Conservation (phyloP, 2,888 invertebrate genomes). For the Macrosoma leucophasiata region DNA sequence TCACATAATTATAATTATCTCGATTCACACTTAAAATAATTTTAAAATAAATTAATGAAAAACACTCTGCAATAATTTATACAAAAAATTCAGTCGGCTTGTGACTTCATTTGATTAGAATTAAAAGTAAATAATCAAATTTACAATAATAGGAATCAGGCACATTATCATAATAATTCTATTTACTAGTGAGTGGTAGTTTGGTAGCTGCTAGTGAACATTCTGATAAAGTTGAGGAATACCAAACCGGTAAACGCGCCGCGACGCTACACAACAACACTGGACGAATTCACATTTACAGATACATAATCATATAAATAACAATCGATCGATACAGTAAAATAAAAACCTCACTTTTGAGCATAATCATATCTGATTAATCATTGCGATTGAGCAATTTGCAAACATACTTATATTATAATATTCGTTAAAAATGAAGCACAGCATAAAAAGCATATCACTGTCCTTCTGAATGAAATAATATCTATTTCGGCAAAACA, state of each 20-base stretch:
- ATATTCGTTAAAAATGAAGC: too few relatives aligned
- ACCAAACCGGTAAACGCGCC: constrained; percentile 31
- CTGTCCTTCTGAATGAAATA: constrained; percentile 45
- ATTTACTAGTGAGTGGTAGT: constrained; percentile 61
- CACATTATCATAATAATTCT: constrained; percentile 58
- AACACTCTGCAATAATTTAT: constrained; percentile 73
- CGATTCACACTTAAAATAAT: constrained; percentile 71
- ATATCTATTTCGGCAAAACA: constrained; percentile 49
- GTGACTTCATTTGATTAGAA: constrained; percentile 69
- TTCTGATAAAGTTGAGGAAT: constrained; percentile 37
- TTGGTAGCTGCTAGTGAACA: too few relatives aligned
- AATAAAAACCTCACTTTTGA: constrained; percentile 63
- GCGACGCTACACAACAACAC: too few relatives aligned
- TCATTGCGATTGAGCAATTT: constrained; percentile 63
- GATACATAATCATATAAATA: constrained; percentile 37
- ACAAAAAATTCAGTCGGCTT: constrained; percentile 70
- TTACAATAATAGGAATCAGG: constrained; percentile 74
- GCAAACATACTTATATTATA: too few relatives aligned
- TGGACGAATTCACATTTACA: constrained; percentile 55
- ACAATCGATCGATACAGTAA: constrained; percentile 54
- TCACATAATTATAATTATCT: constrained; percentile 73
- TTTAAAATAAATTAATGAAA: constrained; percentile 71
- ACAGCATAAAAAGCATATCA: constrained; percentile 32
- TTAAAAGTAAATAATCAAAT: constrained; percentile 67
- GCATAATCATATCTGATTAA: constrained; percentile 62